These are phyloP conservation scores for Pluvialis apricaria DNA, from an alignment of 2,113 vertebrate species.

Conservation along the genomic window DNA sequence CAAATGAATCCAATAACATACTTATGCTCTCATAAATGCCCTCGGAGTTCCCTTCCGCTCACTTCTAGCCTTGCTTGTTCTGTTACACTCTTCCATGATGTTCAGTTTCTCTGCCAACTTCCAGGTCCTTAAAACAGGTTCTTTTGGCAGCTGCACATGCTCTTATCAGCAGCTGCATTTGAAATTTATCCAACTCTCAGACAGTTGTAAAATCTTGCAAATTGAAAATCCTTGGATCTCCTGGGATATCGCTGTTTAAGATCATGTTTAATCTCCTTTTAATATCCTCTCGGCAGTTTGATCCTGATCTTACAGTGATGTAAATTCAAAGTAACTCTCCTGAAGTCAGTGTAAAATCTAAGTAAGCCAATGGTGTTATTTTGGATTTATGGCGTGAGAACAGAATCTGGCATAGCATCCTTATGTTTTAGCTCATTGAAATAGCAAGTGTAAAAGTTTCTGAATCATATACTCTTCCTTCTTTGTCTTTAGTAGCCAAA, in stretches of 20 bases:
- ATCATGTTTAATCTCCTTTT: slow-evolving; percentile 73
- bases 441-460: neutral
- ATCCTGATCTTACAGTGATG: slow-evolving; percentile 50
- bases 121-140: slow-evolving; percentile 64
- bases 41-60: neutral
- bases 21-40: neutral
- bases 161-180: slow-evolving; percentile 70
- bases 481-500: neutral
- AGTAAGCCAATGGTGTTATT: slow-evolving; percentile 29
- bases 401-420: neutral
- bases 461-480: neutral
- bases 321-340: slow-evolving; percentile 46
- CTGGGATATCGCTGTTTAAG: slow-evolving; percentile 67
- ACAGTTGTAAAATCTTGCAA: slow-evolving; percentile 69
- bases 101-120: slow-evolving; percentile 51
- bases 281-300: slow-evolving; percentile 54
- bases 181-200: slow-evolving; percentile 75
- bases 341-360: slow-evolving; percentile 19
- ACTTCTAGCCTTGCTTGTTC: neutral
- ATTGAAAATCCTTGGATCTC: slow-evolving; percentile 75
- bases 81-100: neutral
- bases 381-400: neutral
- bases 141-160: slow-evolving; percentile 62
- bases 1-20: neutral
- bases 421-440: slow-evolving; percentile 14